These are phyloP conservation scores for Probaryconus sp. DNA, from an alignment of 1,140 invertebrate species.

Conservation along the genomic window DNA sequence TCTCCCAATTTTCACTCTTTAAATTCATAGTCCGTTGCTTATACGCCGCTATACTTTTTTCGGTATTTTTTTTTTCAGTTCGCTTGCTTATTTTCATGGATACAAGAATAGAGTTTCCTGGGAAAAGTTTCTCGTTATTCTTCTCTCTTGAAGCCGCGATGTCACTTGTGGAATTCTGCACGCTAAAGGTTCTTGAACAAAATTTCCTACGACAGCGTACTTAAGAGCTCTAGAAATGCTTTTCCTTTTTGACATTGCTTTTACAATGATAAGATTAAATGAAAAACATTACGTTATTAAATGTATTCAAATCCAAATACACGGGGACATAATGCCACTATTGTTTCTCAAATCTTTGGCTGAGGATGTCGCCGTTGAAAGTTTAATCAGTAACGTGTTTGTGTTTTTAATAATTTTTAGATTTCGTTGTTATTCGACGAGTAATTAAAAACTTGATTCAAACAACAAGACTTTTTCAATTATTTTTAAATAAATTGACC, in stretches of 20 bases:
- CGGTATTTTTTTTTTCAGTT: constrained; percentile 41
- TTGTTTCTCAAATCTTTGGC: constrained; percentile 2
- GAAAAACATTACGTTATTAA: constrained; percentile 26
- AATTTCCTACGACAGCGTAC: constrained; percentile 46
- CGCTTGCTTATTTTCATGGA: constrained; percentile 56
- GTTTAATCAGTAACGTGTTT: too few relatives aligned
- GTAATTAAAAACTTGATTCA: too few relatives aligned
- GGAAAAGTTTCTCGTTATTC: constrained; percentile 62
- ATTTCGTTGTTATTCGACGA: too few relatives aligned
- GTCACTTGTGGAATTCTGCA: constrained; percentile 57
- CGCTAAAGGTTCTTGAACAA: constrained; percentile 56
- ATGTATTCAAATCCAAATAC: constrained; percentile 2
- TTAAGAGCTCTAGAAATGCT: constrained; percentile 51
- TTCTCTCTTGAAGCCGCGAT: constrained; percentile 53
- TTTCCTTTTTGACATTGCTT: constrained; percentile 25
- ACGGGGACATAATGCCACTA: not conserved
- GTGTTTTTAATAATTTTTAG: too few relatives aligned
- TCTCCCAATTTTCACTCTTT: constrained; percentile 50
- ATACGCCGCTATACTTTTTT: constrained; percentile 35
- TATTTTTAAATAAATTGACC: too few relatives aligned
- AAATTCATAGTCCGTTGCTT: constrained; percentile 58
- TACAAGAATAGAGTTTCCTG: constrained; percentile 56
- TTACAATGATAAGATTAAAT: constrained; percentile 38
- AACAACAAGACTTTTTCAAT: too few relatives aligned
- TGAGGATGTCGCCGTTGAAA: too few relatives aligned